phyloP scores from a whole-genome alignment of 2,797 vertebrate genomes.

The Buceros bicornis region DNA sequence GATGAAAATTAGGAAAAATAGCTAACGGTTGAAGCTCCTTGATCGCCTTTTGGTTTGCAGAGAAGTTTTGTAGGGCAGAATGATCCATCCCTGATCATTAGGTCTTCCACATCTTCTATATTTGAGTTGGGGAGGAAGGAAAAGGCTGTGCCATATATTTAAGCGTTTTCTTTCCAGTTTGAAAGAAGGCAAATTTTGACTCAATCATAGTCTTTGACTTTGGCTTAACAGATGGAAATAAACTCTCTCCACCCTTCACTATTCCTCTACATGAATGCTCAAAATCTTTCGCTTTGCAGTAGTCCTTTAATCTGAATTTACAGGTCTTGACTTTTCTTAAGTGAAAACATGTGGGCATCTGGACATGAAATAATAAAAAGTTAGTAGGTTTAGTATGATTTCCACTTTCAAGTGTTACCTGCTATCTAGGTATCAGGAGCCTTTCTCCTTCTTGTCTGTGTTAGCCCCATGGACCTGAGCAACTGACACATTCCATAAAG shows the following conservation, averaged over 20 bases:
- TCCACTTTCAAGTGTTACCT: not conserved
- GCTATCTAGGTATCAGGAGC: not conserved
- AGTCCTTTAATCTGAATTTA: not conserved
- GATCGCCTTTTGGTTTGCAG: not conserved
- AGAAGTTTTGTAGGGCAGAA: not conserved
- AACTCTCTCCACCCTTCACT: not conserved
- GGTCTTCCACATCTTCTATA: not conserved
- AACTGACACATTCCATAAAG: slow-evolving; percentile 39
- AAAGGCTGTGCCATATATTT: not conserved
- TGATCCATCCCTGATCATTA: not conserved
- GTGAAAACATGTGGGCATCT: not conserved
- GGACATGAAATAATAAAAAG: not conserved
- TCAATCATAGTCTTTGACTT: not conserved
- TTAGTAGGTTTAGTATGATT: not conserved
- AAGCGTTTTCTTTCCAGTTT: not conserved
- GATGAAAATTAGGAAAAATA: not conserved
- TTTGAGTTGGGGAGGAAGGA: not conserved
- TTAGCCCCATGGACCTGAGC: slow-evolving; percentile 8
- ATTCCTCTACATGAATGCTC: not conserved
- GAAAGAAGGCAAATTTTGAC: not conserved
- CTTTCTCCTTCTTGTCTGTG: not conserved
- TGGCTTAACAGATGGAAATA: not conserved
- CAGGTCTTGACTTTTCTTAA: not conserved
- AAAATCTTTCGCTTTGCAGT: not conserved
- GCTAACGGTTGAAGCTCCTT: not conserved